Evolutionary conservation across 1,140 invertebrate species (phyloP).

Genomic region (Zophobas morio): DNA sequence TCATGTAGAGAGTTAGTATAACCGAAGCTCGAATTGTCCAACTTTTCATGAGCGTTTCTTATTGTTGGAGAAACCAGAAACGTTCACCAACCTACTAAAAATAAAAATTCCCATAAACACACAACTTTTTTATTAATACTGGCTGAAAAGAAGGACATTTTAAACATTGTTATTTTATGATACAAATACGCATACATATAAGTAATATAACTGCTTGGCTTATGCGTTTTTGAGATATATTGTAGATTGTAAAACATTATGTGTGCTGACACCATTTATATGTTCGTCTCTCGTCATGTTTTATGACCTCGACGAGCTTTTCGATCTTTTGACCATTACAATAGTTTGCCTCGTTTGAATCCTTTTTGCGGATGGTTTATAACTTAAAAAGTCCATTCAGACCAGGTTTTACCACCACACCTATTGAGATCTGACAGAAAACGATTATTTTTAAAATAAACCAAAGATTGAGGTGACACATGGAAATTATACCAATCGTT

Average conservation of each 20-base stretch:
- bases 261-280: slow-evolving; percentile 56
- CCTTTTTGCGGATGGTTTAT: background rate
- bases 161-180: slow-evolving; percentile 61
- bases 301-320: slow-evolving; percentile 53
- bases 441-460: slow-evolving; percentile 12
- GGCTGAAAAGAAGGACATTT: slow-evolving; percentile 51
- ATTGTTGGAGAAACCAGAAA: slow-evolving; percentile 39
- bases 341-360: slow-evolving; percentile 25
- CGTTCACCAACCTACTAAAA: slow-evolving; percentile 31
- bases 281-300: slow-evolving; percentile 53
- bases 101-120: slow-evolving; percentile 50
- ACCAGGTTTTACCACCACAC: slow-evolving; percentile 3
- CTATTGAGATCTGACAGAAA: slow-evolving; percentile 4
- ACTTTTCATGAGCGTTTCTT: slow-evolving; percentile 39
- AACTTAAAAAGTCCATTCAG: slow-evolving; percentile 14
- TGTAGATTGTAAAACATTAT: slow-evolving; percentile 61
- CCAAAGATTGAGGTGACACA: background rate
- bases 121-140: slow-evolving; percentile 55
- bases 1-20: slow-evolving; percentile 57
- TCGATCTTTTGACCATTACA: slow-evolving; percentile 50
- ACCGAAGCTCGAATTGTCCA: slow-evolving; percentile 51
- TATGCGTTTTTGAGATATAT: slow-evolving; percentile 60
- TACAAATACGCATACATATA: slow-evolving; percentile 57
- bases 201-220: slow-evolving; percentile 55
- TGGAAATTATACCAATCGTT: too few relatives aligned